Conservation (phyloP, 1,140 invertebrate species). For the Lepidotrigona ventralis region DNA sequence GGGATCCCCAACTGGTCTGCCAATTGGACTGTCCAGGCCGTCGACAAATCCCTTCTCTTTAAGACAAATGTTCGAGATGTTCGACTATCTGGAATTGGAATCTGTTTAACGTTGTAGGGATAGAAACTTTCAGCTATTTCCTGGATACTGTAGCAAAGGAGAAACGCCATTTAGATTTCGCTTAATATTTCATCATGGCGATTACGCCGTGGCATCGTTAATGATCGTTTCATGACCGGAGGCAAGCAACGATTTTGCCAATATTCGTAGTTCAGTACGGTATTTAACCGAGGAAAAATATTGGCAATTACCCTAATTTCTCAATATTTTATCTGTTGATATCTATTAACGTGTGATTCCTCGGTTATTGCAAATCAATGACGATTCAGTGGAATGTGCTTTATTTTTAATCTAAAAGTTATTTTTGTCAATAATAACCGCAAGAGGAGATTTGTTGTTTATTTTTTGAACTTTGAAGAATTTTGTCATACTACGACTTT, state of each 20-base stretch:
- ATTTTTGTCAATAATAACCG: too few species aligned
- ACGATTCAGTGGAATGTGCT: not conserved
- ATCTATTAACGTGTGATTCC: too few species aligned
- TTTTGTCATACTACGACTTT: too few species aligned
- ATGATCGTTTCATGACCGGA: not conserved
- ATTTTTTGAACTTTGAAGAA: too few species aligned
- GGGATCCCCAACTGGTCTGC: not conserved
- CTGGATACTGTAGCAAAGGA: too few species aligned
- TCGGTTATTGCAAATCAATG: not conserved
- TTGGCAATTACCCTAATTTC: not conserved
- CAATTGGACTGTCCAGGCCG: conserved; percentile 8
- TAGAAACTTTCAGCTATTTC: not conserved
- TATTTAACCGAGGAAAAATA: not conserved
- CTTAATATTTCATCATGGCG: not conserved
- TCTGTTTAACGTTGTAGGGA: conserved; percentile 4
- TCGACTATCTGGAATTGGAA: conserved; percentile 22
- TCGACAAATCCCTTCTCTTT: conserved; percentile 17
- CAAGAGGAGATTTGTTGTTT: not conserved
- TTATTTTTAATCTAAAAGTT: not conserved
- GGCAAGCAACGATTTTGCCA: not conserved
- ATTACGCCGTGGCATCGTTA: not conserved
- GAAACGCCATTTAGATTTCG: not conserved
- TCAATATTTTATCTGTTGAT: not conserved
- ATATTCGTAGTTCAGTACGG: not conserved
- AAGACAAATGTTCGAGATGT: conserved; percentile 20